Percentiles rank a stretch among this genome's conserved stretches.
phyloP scores from a whole-genome alignment of 1,140 invertebrate genomes.

The Caenorhabditis briggsae region DNA sequence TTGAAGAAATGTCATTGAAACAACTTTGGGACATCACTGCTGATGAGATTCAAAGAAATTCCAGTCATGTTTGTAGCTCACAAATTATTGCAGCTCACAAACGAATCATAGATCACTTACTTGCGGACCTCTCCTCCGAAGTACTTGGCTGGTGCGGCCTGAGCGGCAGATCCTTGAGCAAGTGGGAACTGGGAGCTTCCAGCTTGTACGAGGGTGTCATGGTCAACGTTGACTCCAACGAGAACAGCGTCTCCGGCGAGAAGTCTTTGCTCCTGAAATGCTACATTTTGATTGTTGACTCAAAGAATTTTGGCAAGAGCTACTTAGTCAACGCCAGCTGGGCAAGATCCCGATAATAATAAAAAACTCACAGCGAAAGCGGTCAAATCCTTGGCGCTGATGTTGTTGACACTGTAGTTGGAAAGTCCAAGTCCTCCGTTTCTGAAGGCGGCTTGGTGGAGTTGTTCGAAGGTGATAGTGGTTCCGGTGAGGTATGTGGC shows the following conservation, averaged over 20 bases:
- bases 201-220: slow-evolving; percentile 69
- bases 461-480: slow-evolving; percentile 70
- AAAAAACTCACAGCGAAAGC: slow-evolving; percentile 62
- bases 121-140: slow-evolving; percentile 72
- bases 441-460: slow-evolving; percentile 75
- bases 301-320: too few species aligned
- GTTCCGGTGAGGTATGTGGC: slow-evolving; percentile 62
- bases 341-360: too few species aligned
- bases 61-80: too few species aligned
- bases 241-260: slow-evolving; percentile 71
- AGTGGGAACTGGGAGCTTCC: slow-evolving; percentile 59
- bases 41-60: too few species aligned
- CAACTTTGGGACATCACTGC: too few species aligned
- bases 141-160: slow-evolving; percentile 68
- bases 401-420: slow-evolving; percentile 63
- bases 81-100: too few species aligned
- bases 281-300: background rate
- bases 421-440: slow-evolving; percentile 71
- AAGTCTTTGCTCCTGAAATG: slow-evolving; percentile 60
- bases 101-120: background rate
- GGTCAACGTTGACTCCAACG: slow-evolving; percentile 75
- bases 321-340: too few species aligned
- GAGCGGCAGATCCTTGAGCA: slow-evolving; percentile 63
- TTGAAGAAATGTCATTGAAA: too few species aligned
- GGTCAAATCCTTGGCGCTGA: slow-evolving; percentile 62